Evolutionary conservation across 1,140 invertebrate genomes (phyloP), one percentile per base, ranked within the genome.

Genomic region (Phthorimaea operculella): DNA sequence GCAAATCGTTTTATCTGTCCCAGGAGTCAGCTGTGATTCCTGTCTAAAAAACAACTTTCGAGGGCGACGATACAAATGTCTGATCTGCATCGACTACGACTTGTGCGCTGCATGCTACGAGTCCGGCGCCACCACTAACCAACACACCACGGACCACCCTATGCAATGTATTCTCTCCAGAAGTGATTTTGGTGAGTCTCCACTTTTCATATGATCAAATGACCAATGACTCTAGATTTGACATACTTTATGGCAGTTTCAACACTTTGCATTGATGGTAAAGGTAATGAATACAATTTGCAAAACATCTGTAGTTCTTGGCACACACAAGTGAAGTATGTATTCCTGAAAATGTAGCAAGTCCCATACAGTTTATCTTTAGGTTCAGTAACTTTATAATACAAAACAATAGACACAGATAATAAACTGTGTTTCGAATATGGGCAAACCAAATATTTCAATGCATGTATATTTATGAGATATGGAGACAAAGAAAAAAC

Each of bases 81-180:
- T 99, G 80, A 93, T 98, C 70, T 99, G 98, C 87, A 98, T 97
- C 86, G 97, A 99, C 89, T 99, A 98, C 89, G 98, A 99, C 89
- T 90, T 99, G 68, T 99, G 98, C 89, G 94, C 96, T 71, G 92
- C 91, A 70, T 99, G 97, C 86, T 98, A 96, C 87, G 97, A 99
- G 83, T 92, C 92, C 74, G 96, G 96, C 72, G 95, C 94, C 49
- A 96, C 94, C 54, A 96, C 94, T 64, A 95, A 96, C 54, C 90
- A 96, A 66, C 97, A 99, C 85, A 93, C 94, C 60, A 92, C 94
- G 68, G 95, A 98, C 86, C 97, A 99, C 89, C 95, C 97, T 58
- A 97, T 99, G 93, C 97, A 99, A 88, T 99, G 97, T 83, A 98
- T 99, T 73, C 90, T 99, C 67, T 98, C 96, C 68, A 91, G 96